Conservation (phyloP, 2,797 vertebrate species). For the Neopelma chrysocephalum region DNA sequence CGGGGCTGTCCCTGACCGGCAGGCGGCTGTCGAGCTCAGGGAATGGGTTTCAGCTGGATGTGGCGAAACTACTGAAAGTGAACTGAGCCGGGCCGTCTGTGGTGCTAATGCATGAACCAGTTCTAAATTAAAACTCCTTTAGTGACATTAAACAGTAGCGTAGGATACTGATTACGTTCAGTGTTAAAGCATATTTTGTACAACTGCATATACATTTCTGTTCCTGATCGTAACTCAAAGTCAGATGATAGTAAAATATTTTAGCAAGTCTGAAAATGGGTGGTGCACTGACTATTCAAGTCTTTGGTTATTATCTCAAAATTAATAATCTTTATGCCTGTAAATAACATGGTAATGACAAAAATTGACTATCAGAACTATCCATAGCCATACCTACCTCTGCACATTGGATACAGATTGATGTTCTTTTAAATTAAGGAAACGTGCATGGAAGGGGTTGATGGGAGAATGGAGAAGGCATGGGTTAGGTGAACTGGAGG, state of each 20-base stretch:
- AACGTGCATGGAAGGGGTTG: background rate
- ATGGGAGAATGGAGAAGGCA: background rate
- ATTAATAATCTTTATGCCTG: background rate
- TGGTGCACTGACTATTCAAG: background rate
- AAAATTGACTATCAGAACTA: background rate
- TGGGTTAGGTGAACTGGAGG: background rate
- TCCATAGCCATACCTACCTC: background rate
- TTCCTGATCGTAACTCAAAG: background rate
- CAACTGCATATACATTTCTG: background rate
- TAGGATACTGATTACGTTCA: background rate
- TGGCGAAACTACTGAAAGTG: background rate
- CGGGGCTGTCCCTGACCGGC: background rate
- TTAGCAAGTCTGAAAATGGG: background rate
- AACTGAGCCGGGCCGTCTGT: background rate
- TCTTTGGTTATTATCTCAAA: background rate
- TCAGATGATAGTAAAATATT: background rate
- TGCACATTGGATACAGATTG: background rate
- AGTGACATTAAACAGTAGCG: background rate
- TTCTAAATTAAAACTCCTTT: background rate
- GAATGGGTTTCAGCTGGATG: background rate
- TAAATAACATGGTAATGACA: background rate
- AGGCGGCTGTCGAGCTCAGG: conserved; percentile 36
- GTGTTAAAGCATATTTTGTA: background rate
- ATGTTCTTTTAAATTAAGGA: background rate
- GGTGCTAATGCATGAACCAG: background rate